phyloP scores from a whole-genome alignment of 2,113 vertebrate genomes.

The Leptobrachium leishanense region DNA sequence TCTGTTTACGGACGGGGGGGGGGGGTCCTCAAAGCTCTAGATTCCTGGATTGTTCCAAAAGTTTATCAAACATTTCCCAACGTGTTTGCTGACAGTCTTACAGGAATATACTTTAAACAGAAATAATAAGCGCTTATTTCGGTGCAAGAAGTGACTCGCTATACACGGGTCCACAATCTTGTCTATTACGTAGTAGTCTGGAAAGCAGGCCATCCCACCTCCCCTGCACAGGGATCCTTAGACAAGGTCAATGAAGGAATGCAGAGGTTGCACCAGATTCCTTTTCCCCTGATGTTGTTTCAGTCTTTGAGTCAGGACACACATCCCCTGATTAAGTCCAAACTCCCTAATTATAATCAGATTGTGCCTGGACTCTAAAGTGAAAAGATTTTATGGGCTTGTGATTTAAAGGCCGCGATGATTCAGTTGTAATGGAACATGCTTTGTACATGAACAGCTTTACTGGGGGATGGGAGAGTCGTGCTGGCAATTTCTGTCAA shows the following conservation, averaged over 20 bases:
- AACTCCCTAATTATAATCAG: slow-evolving; percentile 30
- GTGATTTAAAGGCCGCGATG: not conserved
- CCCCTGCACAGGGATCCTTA: not conserved
- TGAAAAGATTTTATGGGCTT: not conserved
- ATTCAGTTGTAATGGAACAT: slow-evolving; percentile 8
- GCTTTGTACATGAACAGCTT: not conserved
- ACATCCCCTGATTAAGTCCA: slow-evolving; percentile 18
- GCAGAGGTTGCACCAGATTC: slow-evolving; percentile 12
- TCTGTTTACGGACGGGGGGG: no score
- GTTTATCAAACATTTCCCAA: no score
- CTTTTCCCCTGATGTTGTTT: slow-evolving; percentile 15
- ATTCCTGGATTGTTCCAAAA: no score
- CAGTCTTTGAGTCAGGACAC: slow-evolving; percentile 27
- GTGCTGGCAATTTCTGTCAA: not conserved
- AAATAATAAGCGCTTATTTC: no score
- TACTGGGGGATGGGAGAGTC: not conserved
- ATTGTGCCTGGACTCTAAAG: slow-evolving; percentile 10
- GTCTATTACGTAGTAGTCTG: not conserved
- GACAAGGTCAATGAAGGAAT: slow-evolving; percentile 30
- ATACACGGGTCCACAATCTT: not conserved
- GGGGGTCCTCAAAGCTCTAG: no score
- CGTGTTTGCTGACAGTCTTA: no score
- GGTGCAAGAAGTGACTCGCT: no score
- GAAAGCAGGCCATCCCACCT: not conserved
- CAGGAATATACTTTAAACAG: no score